Evolutionary conservation across 2,888 invertebrate genomes (phyloP).

Genomic region (Lasiommata megera): DNA sequence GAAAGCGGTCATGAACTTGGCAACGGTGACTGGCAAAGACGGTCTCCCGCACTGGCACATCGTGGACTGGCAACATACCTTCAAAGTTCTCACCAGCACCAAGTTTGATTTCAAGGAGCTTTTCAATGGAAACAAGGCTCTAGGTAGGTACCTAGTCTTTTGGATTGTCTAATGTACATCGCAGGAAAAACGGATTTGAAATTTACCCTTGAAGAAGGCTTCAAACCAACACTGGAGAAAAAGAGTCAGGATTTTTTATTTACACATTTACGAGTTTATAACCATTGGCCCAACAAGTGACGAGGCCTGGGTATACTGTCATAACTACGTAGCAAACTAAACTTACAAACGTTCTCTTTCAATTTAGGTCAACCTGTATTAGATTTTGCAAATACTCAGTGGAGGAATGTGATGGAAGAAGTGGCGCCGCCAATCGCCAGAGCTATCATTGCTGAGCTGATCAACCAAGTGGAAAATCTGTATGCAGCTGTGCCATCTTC

Average conservation of each 20-base stretch:
- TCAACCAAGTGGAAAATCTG: conserved; percentile 49
- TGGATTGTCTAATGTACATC: too few relatives aligned
- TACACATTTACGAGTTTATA: too few relatives aligned
- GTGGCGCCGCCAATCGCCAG: conserved; percentile 60
- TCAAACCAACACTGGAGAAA: too few relatives aligned
- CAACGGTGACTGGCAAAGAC: conserved; percentile 49
- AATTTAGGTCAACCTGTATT: conserved; percentile 54
- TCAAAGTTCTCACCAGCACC: conserved; percentile 52
- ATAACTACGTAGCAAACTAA: too few relatives aligned
- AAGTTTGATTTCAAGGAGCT: conserved; percentile 63
- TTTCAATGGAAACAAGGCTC: conserved; percentile 62
- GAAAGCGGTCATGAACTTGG: conserved; percentile 46
- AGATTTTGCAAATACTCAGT: conserved; percentile 57
- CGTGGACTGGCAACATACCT: conserved; percentile 51
- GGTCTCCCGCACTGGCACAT: conserved; percentile 67
- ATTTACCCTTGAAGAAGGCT: too few relatives aligned
- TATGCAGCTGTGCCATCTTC: conserved; percentile 55
- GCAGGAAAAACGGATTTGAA: too few relatives aligned
- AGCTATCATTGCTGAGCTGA: conserved; percentile 51
- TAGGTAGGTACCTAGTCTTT: conserved; percentile 44
- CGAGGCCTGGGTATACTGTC: too few relatives aligned
- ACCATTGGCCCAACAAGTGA: too few relatives aligned
- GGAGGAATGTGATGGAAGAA: conserved; percentile 66
- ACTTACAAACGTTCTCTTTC: too few relatives aligned
- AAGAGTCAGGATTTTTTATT: too few relatives aligned